phyloP scores from a whole-genome alignment of 2,888 invertebrate species.

The Serripes groenlandicus region DNA sequence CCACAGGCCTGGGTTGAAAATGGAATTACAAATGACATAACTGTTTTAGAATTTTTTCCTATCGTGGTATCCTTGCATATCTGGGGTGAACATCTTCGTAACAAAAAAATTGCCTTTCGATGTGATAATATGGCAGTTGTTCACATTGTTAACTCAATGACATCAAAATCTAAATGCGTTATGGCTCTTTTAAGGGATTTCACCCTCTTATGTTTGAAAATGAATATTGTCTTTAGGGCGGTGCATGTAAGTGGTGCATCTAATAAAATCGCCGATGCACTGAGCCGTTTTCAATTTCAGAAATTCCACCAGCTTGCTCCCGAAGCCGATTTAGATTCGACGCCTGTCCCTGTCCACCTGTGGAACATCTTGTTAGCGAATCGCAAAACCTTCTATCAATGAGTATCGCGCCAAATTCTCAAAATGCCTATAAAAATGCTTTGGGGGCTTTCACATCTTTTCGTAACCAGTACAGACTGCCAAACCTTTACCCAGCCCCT shows the following conservation, averaged over 20 bases:
- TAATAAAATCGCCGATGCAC: constrained; percentile 11
- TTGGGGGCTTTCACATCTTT: not conserved
- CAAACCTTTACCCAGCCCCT: constrained; percentile 23
- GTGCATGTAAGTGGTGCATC: constrained; percentile 23
- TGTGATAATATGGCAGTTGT: constrained; percentile 37
- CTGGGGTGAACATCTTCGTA: constrained; percentile 35
- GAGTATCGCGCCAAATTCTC: constrained; percentile 23
- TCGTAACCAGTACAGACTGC: not conserved
- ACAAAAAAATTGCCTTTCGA: constrained; percentile 41
- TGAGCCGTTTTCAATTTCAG: constrained; percentile 25
- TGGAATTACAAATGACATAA: constrained; percentile 34
- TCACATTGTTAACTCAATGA: constrained; percentile 43
- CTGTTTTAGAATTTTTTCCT: constrained; percentile 41
- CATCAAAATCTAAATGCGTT: constrained; percentile 35
- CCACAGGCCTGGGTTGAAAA: constrained; percentile 23
- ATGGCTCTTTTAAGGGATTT: constrained; percentile 36
- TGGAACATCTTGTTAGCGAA: constrained; percentile 20
- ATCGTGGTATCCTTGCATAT: constrained; percentile 15
- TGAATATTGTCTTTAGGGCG: constrained; percentile 33
- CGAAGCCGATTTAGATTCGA: constrained; percentile 20
- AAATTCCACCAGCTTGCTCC: constrained; percentile 21
- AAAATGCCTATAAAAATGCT: constrained; percentile 22
- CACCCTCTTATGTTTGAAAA: constrained; percentile 25
- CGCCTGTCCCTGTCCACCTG: constrained; percentile 5
- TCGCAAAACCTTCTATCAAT: constrained; percentile 7